Evolutionary conservation across 2,113 vertebrate species (phyloP).

Genomic region (Lamprologus callipterus): DNA sequence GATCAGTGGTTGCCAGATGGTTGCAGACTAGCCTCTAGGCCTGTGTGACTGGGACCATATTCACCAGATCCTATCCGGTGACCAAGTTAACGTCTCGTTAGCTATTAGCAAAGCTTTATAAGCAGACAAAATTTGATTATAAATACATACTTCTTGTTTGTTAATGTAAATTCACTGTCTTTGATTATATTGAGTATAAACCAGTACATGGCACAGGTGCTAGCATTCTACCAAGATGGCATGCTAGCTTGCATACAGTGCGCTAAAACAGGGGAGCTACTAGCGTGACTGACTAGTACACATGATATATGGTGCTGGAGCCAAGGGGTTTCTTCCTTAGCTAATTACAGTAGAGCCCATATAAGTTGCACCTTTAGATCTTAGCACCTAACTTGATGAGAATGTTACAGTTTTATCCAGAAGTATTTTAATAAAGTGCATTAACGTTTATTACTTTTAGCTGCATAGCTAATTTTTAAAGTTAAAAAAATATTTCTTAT

Average conservation of each 20-base stretch:
- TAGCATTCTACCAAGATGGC: neutral
- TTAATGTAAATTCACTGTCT: neutral
- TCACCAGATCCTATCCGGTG: neutral
- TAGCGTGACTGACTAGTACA: neutral
- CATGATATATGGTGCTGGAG: neutral
- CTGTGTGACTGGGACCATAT: neutral
- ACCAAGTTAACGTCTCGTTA: neutral
- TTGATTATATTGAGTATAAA: neutral
- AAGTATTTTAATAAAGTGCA: neutral
- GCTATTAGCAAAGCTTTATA: neutral
- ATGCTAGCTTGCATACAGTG: neutral
- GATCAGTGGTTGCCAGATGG: accelerated
- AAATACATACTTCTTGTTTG: neutral
- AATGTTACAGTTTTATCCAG: neutral
- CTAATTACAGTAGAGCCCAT: neutral
- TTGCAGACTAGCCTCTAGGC: neutral
- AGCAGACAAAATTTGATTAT: neutral
- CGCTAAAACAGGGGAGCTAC: neutral
- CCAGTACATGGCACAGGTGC: neutral
- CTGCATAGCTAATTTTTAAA: neutral
- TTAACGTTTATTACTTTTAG: neutral
- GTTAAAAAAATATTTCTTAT: neutral
- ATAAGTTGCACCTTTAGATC: neutral
- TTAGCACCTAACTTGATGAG: neutral
- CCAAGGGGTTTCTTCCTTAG: accelerated